phyloP scores from a whole-genome alignment of 2,113 vertebrate genomes.

The Mesitornis unicolor region DNA sequence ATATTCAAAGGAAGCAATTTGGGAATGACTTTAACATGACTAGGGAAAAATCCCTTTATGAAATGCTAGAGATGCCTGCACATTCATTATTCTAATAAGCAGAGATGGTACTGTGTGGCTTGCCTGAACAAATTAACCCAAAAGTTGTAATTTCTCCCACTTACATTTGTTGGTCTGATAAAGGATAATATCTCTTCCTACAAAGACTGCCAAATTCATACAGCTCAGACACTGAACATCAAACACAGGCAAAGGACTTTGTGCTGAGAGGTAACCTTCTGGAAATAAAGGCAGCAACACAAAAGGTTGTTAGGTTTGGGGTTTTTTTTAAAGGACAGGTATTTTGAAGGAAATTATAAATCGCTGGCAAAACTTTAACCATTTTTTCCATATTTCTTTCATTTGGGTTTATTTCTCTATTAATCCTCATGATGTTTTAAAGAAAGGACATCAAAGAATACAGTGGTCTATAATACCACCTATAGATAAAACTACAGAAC shows the following conservation, averaged over 20 bases:
- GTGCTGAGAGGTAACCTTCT: neutral
- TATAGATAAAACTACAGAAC: conserved; percentile 45
- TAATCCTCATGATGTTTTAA: neutral
- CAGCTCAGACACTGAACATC: neutral
- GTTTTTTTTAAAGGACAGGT: neutral
- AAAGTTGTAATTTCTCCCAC: neutral
- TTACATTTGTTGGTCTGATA: neutral
- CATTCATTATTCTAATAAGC: neutral
- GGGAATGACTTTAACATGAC: neutral
- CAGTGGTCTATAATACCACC: conserved; percentile 32
- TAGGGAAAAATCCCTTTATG: neutral
- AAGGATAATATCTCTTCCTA: neutral
- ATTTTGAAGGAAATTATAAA: neutral
- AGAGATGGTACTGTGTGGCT: neutral
- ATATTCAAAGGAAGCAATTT: neutral
- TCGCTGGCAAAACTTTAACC: neutral
- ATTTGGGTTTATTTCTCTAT: neutral
- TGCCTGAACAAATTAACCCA: neutral
- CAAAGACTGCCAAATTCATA: neutral
- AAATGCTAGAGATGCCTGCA: neutral
- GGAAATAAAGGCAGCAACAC: neutral
- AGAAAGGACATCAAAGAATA: neutral
- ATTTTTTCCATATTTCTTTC: neutral
- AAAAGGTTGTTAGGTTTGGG: neutral
- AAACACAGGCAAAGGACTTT: neutral